Evolutionary conservation across 2,797 vertebrate genomes (phyloP).

Genomic region (Phalanger gymnotis): DNA sequence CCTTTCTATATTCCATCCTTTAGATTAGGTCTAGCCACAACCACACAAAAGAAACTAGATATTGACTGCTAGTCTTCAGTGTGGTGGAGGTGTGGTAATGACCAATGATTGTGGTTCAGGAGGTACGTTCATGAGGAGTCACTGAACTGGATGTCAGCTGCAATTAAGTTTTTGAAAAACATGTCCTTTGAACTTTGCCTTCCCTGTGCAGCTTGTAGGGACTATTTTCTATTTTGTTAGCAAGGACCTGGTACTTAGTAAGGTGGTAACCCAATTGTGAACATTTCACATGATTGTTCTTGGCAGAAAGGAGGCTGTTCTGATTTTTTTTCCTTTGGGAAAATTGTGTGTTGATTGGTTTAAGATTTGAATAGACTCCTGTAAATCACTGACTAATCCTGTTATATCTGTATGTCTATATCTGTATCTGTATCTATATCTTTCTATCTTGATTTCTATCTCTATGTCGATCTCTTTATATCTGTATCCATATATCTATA

Average conservation of each 20-base stretch:
- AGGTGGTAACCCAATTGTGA: constrained; percentile 79
- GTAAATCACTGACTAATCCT: constrained; percentile 14
- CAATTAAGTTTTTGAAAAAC: constrained; percentile 74
- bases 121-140: constrained; percentile 56
- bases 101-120: constrained; percentile 66
- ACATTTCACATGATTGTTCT: constrained; percentile 80
- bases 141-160: constrained; percentile 67
- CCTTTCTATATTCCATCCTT: constrained; percentile 28
- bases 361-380: constrained; percentile 65
- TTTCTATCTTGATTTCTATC: background rate
- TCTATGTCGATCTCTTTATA: no score
- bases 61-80: background rate
- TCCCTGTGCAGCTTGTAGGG: constrained; percentile 67
- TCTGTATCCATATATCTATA: background rate
- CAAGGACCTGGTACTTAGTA: constrained; percentile 75
- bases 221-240: constrained; percentile 73
- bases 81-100: constrained; percentile 24
- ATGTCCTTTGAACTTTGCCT: constrained; percentile 71
- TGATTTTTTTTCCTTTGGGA: constrained; percentile 60
- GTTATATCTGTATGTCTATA: background rate
- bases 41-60: constrained; percentile 34
- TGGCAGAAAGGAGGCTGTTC: constrained; percentile 76
- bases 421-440: background rate
- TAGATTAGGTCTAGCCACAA: constrained; percentile 39
- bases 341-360: constrained; percentile 75